Conservation (phyloP, 2,113 vertebrate genomes). For the rabbit (Oryctolagus cuniculus) region mOryCun1.1 NC_091438.1:115488501-115489000, state of each 20-base stretch:
- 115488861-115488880: not conserved
- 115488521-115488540: not conserved
- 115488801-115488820: not conserved
- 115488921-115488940: fast-evolving
- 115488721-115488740: not conserved
- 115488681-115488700: not conserved
- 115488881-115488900: not conserved
- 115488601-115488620: not conserved
- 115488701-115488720: not conserved
- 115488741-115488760: not conserved
- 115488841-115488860: not conserved
- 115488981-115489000: fast-evolving
- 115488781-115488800: not conserved
- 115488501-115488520: not conserved
- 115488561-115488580: not conserved
- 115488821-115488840: not conserved
- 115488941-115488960: not conserved
- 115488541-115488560: not conserved
- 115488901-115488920: not conserved
- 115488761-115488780: not conserved
- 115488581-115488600: not conserved
- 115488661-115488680: not conserved
- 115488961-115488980: not conserved
- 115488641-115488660: not conserved
- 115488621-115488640: not conserved